These are phyloP conservation scores for Melanerpes aurifrons DNA, from an alignment of 2,113 vertebrate genomes.

Conservation along the genomic window DNA sequence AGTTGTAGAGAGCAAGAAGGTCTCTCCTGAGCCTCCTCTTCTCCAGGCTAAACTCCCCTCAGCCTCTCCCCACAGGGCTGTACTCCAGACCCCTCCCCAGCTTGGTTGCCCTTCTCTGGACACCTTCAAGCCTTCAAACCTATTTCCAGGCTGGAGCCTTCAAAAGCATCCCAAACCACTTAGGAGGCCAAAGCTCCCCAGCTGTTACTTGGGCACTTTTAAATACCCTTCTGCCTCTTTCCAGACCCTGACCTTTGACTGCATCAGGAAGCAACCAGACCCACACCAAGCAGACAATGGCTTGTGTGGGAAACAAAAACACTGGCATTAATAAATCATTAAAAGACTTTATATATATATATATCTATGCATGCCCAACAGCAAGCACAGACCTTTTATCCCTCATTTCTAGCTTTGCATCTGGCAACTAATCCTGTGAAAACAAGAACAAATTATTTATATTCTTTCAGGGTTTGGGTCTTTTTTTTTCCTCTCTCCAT, in stretches of 20 bases:
- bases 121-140: too few species aligned
- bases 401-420: slow-evolving; percentile 25
- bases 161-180: not conserved
- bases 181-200: not conserved
- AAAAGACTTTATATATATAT: not conserved
- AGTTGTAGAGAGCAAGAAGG: too few species aligned
- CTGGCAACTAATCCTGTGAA: slow-evolving; percentile 1
- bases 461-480: not conserved
- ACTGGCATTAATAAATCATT: slow-evolving; percentile 60
- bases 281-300: not conserved
- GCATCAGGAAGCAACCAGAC: not conserved
- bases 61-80: too few species aligned
- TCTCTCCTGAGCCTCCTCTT: too few species aligned
- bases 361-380: slow-evolving; percentile 5
- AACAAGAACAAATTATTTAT: slow-evolving; percentile 47
- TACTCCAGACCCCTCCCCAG: too few species aligned
- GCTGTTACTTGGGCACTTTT: not conserved
- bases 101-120: too few species aligned
- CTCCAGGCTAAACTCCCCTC: too few species aligned
- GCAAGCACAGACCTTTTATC: slow-evolving; percentile 59
- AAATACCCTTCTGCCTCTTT: not conserved
- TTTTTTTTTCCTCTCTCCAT: not conserved
- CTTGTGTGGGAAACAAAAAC: not conserved
- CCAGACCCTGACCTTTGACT: slow-evolving; percentile 26
- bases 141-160: not conserved